Conservation (phyloP, 2,797 vertebrate genomes). For the Gymnothorax javanicus region DNA sequence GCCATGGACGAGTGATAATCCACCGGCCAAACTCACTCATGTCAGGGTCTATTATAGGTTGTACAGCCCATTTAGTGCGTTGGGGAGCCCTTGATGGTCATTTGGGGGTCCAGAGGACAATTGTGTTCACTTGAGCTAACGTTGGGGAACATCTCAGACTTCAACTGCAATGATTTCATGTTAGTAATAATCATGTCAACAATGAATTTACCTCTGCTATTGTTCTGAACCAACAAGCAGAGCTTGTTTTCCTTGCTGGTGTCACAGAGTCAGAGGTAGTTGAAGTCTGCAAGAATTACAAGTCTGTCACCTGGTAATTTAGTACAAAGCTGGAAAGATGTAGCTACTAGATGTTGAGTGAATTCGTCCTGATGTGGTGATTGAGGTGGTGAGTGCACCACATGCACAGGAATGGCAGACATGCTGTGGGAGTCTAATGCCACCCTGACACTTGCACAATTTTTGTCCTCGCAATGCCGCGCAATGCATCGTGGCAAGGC, state of each 20-base stretch:
- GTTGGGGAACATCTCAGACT: slow-evolving; percentile 17
- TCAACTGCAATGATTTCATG: slow-evolving; percentile 24
- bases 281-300: slow-evolving; percentile 31
- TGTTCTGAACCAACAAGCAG: slow-evolving; percentile 17
- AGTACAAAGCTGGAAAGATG: slow-evolving; percentile 25
- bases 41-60: not conserved
- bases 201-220: slow-evolving; percentile 22
- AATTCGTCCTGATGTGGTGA: slow-evolving; percentile 24
- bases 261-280: not conserved
- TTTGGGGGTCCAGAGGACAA: slow-evolving; percentile 23
- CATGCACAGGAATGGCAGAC: slow-evolving; percentile 29
- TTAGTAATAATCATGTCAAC: slow-evolving; percentile 8
- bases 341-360: slow-evolving; percentile 24
- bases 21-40: slow-evolving; percentile 8
- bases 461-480: too few relatives aligned
- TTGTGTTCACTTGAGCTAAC: slow-evolving; percentile 25
- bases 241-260: slow-evolving; percentile 6
- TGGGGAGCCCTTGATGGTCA: not conserved
- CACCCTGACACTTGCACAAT: too few relatives aligned
- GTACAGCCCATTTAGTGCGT: not conserved
- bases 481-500: too few relatives aligned
- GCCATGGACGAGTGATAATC: slow-evolving; percentile 9
- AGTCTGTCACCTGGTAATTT: slow-evolving; percentile 22
- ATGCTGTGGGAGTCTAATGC: not conserved
- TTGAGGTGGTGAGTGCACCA: slow-evolving; percentile 6